A percentile compares a stretch with the other conserved stretches of the same genome.
phyloP scores from a whole-genome alignment of 2,113 vertebrate species.

The Potamarius usumacintae region DNA sequence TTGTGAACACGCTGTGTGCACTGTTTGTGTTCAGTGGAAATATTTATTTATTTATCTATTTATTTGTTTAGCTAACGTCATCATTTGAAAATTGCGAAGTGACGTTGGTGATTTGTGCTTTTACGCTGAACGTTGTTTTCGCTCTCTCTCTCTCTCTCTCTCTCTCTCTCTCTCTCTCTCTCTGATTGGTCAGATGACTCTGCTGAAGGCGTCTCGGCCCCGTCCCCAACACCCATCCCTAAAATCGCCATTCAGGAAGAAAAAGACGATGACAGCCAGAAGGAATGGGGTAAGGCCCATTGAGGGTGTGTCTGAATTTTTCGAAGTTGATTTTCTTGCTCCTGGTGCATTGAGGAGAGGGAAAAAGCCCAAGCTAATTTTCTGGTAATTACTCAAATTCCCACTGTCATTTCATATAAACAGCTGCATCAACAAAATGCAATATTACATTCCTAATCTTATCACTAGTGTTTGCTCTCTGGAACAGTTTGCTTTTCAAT shows the following conservation, averaged over 20 bases:
- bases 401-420: background rate
- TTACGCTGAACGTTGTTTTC: background rate
- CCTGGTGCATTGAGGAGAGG: background rate
- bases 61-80: background rate
- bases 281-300: constrained; percentile 65
- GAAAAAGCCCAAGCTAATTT: background rate
- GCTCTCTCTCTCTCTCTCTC: constrained; percentile 16
- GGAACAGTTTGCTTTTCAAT: background rate
- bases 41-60: background rate
- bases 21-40: constrained; percentile 8
- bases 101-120: background rate
- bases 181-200: constrained; percentile 49
- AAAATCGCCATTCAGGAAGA: constrained; percentile 74
- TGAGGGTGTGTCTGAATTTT: background rate
- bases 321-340: background rate
- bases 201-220: constrained; percentile 59
- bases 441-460: constrained; percentile 5
- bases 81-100: background rate
- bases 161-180: constrained; percentile 14
- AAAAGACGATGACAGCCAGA: constrained; percentile 59
- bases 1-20: constrained; percentile 1
- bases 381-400: background rate
- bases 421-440: background rate
- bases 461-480: background rate
- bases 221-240: constrained; percentile 64